Evolutionary conservation across 2,888 invertebrate genomes (phyloP).

Genomic region (Ectemnius continuus): DNA sequence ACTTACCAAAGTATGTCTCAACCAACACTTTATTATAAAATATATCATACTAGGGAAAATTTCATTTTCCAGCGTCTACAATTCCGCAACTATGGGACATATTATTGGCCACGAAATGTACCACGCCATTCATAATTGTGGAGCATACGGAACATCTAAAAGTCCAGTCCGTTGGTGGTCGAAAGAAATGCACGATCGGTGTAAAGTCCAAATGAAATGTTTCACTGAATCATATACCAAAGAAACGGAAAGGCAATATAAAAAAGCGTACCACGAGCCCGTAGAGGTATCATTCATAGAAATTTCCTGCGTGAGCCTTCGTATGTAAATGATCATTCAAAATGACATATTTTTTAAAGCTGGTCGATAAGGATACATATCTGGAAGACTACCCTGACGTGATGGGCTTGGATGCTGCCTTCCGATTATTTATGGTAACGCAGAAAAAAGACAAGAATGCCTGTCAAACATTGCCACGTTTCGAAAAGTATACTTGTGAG

Average conservation of each 20-base stretch:
- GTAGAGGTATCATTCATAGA: too few relatives aligned
- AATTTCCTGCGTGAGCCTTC: too few relatives aligned
- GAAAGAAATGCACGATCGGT: not conserved
- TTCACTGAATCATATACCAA: too few relatives aligned
- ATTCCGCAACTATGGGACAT: not conserved
- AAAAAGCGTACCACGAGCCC: too few relatives aligned
- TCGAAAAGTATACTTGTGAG: not conserved
- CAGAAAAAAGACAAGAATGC: not conserved
- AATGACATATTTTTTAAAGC: not conserved
- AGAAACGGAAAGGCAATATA: too few relatives aligned
- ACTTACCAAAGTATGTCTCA: conserved; percentile 3
- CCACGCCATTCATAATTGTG: not conserved
- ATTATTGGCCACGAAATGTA: conserved; percentile 7
- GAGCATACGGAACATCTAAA: not conserved
- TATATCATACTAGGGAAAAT: not conserved
- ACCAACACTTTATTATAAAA: not conserved
- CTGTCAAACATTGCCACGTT: conserved; percentile 1
- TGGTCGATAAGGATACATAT: not conserved
- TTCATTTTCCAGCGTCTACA: not conserved
- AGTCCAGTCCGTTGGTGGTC: not conserved
- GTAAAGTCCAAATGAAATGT: not conserved
- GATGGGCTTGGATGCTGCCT: conserved; percentile 3
- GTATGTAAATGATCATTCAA: too few relatives aligned
- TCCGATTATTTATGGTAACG: not conserved
- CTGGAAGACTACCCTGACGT: conserved; percentile 3